phyloP scores from a whole-genome alignment of 2,888 invertebrate genomes.

The Lasioglossum calceatum region DNA sequence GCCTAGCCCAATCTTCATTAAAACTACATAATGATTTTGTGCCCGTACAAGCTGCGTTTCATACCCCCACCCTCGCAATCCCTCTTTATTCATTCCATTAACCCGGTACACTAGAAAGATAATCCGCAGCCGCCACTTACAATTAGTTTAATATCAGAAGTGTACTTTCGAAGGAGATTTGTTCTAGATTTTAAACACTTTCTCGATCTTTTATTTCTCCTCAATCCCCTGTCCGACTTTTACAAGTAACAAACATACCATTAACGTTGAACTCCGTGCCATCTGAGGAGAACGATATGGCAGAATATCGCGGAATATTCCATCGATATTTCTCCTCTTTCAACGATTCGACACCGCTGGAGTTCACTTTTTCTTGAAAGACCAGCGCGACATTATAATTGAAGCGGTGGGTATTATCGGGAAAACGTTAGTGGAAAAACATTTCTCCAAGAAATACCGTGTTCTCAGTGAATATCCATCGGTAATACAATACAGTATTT shows the following conservation, averaged over 20 bases:
- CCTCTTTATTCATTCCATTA: neutral
- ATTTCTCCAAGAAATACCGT: neutral
- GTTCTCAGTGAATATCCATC: neutral
- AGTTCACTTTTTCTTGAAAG: neutral
- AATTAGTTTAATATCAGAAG: neutral
- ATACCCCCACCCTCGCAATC: neutral
- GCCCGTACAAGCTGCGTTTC: too few relatives aligned
- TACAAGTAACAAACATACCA: neutral
- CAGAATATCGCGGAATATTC: neutral
- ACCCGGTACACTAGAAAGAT: neutral
- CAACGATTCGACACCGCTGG: neutral
- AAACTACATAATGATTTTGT: slow-evolving; percentile 5
- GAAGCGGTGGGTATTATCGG: neutral
- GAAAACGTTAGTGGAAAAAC: neutral
- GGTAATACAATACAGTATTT: neutral
- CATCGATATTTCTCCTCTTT: neutral
- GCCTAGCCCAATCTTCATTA: neutral
- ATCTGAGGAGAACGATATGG: neutral
- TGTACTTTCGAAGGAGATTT: too few relatives aligned
- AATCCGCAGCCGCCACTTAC: neutral
- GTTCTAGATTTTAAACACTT: neutral
- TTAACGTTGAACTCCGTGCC: neutral
- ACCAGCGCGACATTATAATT: neutral
- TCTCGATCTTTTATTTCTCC: neutral
- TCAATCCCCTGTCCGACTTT: neutral